Evolutionary conservation across 2,888 invertebrate genomes (phyloP).

Genomic region (Sinelater perroti): DNA sequence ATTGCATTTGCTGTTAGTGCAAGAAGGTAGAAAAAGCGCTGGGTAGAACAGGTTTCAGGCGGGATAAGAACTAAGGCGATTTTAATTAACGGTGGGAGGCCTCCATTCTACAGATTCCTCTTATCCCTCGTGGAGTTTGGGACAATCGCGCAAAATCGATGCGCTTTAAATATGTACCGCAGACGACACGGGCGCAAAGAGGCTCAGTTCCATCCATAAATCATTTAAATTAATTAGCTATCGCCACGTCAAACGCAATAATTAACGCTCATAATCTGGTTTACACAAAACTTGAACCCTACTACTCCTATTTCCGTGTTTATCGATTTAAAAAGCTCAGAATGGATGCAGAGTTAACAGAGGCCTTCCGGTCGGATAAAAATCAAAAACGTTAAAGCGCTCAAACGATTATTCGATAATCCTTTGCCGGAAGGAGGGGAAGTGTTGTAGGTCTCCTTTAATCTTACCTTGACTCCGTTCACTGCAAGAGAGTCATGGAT

Average conservation of each 20-base stretch:
- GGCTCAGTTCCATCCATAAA: constrained; percentile 7
- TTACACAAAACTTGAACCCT: constrained; percentile 4
- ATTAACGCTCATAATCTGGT: constrained; percentile 7
- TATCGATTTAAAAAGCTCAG: background rate
- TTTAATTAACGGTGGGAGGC: constrained; percentile 17
- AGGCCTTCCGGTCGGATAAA: too few species aligned
- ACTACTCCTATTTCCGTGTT: background rate
- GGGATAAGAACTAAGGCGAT: constrained; percentile 10
- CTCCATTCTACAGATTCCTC: constrained; percentile 3
- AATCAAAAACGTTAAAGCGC: background rate
- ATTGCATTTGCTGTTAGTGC: constrained; percentile 15
- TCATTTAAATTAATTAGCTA: constrained; percentile 14
- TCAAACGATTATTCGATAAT: background rate
- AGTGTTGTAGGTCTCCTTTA: background rate
- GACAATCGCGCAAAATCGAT: constrained; percentile 17
- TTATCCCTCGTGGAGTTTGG: constrained; percentile 15
- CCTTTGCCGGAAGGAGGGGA: background rate
- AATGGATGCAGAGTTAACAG: background rate
- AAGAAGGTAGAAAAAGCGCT: background rate
- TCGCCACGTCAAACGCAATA: constrained; percentile 16
- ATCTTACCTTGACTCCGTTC: background rate
- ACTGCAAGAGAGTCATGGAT: background rate
- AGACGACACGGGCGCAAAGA: background rate
- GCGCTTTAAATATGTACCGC: constrained; percentile 11
- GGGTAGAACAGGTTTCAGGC: constrained; percentile 3